These are phyloP conservation scores for Lipotes vexillifer DNA, from an alignment of 2,113 vertebrate genomes.

Conservation along the genomic window DNA sequence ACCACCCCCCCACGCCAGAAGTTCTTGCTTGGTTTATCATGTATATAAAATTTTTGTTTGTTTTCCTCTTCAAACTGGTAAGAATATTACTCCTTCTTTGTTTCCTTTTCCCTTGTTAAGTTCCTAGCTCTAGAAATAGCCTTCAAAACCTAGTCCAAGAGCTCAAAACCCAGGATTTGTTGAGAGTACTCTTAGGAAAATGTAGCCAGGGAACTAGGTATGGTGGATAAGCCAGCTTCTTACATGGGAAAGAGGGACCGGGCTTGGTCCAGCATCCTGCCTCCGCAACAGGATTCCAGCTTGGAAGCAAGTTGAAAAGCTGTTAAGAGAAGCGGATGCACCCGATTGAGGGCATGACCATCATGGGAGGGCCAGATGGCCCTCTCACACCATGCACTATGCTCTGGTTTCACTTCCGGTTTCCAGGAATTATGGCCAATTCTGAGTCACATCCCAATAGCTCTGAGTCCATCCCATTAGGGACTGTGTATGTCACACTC, in stretches of 20 bases:
- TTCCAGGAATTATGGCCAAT: constrained; percentile 40
- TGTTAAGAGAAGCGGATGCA: constrained; percentile 53
- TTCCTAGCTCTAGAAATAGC: not conserved
- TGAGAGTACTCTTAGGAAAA: not conserved
- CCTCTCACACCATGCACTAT: constrained; percentile 50
- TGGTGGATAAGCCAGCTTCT: too few relatives aligned
- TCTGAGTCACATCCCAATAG: not conserved
- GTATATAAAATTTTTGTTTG: not conserved
- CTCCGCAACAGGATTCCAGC: not conserved
- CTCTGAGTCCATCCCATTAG: constrained; percentile 1
- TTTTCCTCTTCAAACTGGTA: not conserved
- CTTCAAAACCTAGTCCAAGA: not conserved
- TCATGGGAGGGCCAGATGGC: constrained; percentile 59
- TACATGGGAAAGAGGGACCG: too few relatives aligned
- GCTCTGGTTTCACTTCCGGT: constrained; percentile 50
- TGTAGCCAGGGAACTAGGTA: not conserved
- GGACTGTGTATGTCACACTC: constrained; percentile 23
- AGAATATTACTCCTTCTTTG: not conserved
- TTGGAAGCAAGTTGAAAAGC: constrained; percentile 53
- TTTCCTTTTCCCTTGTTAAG: not conserved
- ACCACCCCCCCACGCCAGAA: not conserved
- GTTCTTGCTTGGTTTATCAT: not conserved
- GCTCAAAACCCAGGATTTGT: not conserved
- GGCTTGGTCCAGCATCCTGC: not conserved
- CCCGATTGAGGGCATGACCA: constrained; percentile 36